Evolutionary conservation across 2,113 vertebrate genomes (phyloP), one percentile per base, ranked within the genome.

Genomic region (Stigmatopora nigra): DNA sequence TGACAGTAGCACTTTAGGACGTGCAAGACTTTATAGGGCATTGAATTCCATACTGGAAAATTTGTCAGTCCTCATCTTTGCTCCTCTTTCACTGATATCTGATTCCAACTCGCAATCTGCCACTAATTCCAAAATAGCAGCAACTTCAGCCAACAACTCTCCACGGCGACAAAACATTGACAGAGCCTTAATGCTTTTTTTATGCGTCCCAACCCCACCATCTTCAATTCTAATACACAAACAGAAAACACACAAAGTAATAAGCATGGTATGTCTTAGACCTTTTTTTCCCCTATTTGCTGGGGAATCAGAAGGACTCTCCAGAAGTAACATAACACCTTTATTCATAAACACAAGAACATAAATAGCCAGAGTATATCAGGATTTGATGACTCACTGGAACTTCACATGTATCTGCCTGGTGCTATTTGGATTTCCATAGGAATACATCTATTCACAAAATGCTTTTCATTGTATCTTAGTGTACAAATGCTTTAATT

Each of bases 361-460:
- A 68, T 56, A 75, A 75, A 81, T 69, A 81, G 47, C 72, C 13
- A 7, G 14, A 61, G 46, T 41, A 78, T 72, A 81, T 76, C 2
- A 16, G 67, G 72, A 22, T 13, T 25, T 16, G 25, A 62, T 81
- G 82, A 77, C 41, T 83, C 75, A 78, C 14, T 62, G 71, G 71
- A 71, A 73, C 64, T 61, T 76, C 70, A 76, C 68, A 68, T 75
- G 77, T 57, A 65, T 52, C 59, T 67, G 68, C 70, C 56, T 78
- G 65, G 31, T 65, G 76, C 19, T 48, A 31, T 56, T 63, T 58
- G 2, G 61, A 55, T 7, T 41, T 20, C 47, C 10, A 4, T 46
- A 19, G 68, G 14, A 59, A 35, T 22, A 62, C n/a, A 51, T 4
- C 11, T 19, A 45, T 71, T 79, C 55, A 64, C 38, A 67, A 62